Conservation (phyloP, 2,113 vertebrate genomes). For the Trochalopteron elliotii region DNA sequence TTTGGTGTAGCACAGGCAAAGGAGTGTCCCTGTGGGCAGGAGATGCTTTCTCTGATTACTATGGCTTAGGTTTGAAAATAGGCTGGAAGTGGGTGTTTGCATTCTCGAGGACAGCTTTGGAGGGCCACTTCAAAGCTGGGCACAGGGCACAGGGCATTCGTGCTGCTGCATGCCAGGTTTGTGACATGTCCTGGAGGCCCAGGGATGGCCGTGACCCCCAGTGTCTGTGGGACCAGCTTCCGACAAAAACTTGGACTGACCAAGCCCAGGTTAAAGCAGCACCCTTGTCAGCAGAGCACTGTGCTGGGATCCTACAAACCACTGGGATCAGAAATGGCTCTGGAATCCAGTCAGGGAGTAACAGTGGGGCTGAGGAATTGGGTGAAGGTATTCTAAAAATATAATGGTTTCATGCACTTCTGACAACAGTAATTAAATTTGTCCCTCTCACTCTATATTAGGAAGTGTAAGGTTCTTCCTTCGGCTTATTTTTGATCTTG, state of each 20-base stretch:
- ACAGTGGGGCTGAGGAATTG: background rate
- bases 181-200: rapidly evolving
- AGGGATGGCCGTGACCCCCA: background rate
- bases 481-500: background rate
- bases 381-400: background rate
- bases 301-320: background rate
- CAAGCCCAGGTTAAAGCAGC: background rate
- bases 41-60: background rate
- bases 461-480: background rate
- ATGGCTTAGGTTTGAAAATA: background rate
- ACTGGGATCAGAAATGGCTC: background rate
- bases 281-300: rapidly evolving
- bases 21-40: background rate
- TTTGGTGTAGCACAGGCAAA: background rate
- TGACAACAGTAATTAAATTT: background rate
- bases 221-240: background rate
- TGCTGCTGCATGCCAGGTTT: rapidly evolving
- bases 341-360: background rate
- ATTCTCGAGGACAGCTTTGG: background rate
- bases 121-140: background rate
- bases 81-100: background rate
- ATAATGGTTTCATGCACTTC: background rate
- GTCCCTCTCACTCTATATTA: background rate
- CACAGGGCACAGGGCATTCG: rapidly evolving
- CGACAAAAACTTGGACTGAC: background rate